Conservation (phyloP, 1,140 invertebrate genomes). For the Yoshiicerus persimilis region DNA sequence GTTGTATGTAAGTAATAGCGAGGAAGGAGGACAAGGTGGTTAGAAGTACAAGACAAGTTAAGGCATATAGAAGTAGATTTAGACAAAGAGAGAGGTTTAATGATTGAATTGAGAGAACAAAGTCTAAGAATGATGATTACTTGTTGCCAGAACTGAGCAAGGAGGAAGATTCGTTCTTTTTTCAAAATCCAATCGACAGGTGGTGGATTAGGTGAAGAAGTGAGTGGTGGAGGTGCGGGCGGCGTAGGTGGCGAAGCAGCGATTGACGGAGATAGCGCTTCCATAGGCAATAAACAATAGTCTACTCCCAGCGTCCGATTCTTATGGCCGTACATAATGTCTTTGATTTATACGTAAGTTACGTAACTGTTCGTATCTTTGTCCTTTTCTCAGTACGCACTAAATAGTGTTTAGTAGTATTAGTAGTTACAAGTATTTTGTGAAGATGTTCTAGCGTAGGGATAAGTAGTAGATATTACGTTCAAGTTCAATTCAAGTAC, state of each 20-base stretch:
- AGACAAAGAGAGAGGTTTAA: not conserved
- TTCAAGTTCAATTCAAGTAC: not conserved
- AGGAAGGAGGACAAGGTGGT: not conserved
- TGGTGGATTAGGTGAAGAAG: conserved; percentile 46
- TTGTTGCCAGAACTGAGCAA: conserved; percentile 93
- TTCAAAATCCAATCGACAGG: conserved; percentile 92
- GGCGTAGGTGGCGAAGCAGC: conserved; percentile 46
- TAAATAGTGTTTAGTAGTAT: not conserved
- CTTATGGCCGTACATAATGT: conserved; percentile 47
- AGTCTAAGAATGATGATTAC: conserved; percentile 57
- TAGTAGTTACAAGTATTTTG: not conserved
- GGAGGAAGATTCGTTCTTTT: conserved; percentile 86
- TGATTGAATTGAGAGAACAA: not conserved
- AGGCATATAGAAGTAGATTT: not conserved
- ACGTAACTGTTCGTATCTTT: not conserved
- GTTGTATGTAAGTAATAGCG: not conserved
- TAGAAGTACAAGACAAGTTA: not conserved
- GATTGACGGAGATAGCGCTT: conserved; percentile 44
- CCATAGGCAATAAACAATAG: conserved; percentile 45
- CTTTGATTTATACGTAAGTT: not conserved
- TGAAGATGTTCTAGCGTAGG: not conserved
- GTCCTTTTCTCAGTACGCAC: not conserved
- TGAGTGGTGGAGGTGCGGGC: conserved; percentile 37
- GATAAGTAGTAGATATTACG: not conserved
- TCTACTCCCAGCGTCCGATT: conserved; percentile 46